Conservation (phyloP, 2,113 vertebrate species). For the Acanthisitta chloris region DNA sequence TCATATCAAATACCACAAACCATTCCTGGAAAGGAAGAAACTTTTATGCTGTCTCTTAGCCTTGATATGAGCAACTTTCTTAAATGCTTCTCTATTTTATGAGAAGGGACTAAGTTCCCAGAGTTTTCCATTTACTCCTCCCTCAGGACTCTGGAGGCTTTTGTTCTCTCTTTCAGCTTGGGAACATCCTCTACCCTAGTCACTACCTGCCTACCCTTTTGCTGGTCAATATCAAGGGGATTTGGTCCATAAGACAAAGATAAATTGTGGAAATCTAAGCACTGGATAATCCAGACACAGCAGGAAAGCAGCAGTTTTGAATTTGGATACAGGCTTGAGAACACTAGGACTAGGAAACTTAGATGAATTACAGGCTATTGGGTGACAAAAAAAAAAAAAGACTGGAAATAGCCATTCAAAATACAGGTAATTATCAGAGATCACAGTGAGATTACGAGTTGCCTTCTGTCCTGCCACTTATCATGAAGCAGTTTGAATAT, state of each 20-base stretch:
- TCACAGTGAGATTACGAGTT: neutral
- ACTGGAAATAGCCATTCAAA: neutral
- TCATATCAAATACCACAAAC: constrained; percentile 33
- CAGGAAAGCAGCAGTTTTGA: neutral
- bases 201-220: no score
- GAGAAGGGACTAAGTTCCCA: neutral
- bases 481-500: neutral
- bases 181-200: neutral
- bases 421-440: neutral
- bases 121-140: neutral
- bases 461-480: neutral
- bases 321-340: neutral
- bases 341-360: neutral
- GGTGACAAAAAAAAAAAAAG: neutral
- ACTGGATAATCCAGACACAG: neutral
- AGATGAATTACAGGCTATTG: neutral
- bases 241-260: neutral
- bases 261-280: neutral
- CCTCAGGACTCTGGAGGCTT: neutral
- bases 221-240: neutral
- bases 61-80: constrained; percentile 12
- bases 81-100: neutral
- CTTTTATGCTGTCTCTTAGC: neutral
- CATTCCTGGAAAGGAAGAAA: neutral
- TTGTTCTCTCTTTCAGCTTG: neutral